Conservation (phyloP, 1,140 invertebrate genomes). For the Pseudoatta argentina region DNA sequence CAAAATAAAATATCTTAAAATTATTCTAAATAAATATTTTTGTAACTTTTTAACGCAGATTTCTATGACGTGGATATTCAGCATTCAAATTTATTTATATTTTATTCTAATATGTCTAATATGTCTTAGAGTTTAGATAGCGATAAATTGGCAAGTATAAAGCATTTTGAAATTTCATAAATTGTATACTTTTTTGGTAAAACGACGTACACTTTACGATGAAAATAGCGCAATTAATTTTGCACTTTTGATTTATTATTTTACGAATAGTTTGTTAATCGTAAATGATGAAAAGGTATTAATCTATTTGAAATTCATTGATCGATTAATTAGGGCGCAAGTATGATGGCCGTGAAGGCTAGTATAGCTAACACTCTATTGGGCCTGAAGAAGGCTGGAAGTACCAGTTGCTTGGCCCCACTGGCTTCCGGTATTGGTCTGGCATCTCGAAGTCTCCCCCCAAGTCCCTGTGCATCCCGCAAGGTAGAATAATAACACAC, state of each 20-base stretch:
- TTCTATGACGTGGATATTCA: background rate
- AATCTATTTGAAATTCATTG: conserved; percentile 79
- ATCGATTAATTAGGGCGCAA: conserved; percentile 84
- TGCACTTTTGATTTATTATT: conserved; percentile 36
- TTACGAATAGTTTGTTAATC: conserved; percentile 22
- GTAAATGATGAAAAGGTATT: conserved; percentile 62
- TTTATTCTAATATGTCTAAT: background rate
- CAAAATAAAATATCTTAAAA: conserved; percentile 6
- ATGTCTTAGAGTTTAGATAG: background rate
- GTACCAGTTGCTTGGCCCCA: conserved; percentile 88
- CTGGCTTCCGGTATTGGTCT: conserved; percentile 86
- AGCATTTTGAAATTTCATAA: background rate
- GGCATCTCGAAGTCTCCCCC: conserved; percentile 91
- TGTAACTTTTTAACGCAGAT: conserved; percentile 5
- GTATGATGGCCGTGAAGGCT: conserved; percentile 86
- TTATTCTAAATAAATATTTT: conserved; percentile 6
- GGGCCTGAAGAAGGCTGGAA: conserved; percentile 88
- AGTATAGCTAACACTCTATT: conserved; percentile 87
- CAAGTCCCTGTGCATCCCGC: conserved; percentile 90
- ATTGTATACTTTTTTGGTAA: conserved; percentile 38
- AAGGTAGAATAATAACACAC: conserved; percentile 86
- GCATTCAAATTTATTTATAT: background rate
- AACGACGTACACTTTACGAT: background rate
- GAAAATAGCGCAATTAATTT: background rate
- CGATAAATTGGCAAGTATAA: background rate